Conservation (phyloP, 2,888 invertebrate species). For the Cylindroiulus punctatus region DNA sequence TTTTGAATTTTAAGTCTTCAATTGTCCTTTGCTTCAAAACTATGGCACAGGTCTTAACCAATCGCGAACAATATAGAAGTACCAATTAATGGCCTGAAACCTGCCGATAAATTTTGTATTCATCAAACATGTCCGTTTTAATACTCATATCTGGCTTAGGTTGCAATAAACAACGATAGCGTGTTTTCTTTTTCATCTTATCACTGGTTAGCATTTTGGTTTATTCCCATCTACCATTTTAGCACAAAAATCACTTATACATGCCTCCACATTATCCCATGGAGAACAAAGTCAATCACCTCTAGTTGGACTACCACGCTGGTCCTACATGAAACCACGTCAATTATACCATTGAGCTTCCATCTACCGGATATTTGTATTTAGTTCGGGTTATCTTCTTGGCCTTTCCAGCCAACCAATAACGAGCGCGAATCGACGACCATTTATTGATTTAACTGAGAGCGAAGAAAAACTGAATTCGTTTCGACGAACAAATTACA, state of each 20-base stretch:
- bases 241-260: not conserved
- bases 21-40: too few species aligned
- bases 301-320: not conserved
- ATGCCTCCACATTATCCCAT: not conserved
- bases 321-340: not conserved
- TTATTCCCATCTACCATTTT: not conserved
- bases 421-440: not conserved
- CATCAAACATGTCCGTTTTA: too few species aligned
- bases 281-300: constrained; percentile 19
- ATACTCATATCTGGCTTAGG: too few species aligned
- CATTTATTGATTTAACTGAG: not conserved
- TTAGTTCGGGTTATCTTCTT: constrained; percentile 20
- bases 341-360: constrained; percentile 30
- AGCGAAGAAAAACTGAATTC: not conserved
- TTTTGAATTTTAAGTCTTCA: too few species aligned
- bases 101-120: too few species aligned
- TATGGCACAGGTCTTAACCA: too few species aligned
- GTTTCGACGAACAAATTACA: not conserved
- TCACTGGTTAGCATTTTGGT: not conserved
- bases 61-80: too few species aligned
- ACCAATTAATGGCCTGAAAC: too few species aligned
- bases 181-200: too few species aligned
- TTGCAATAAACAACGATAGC: too few species aligned
- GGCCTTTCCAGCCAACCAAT: not conserved
- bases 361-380: constrained; percentile 35